These are phyloP conservation scores for Stenodera caucasica DNA, from an alignment of 2,888 invertebrate species.

Conservation along the genomic window DNA sequence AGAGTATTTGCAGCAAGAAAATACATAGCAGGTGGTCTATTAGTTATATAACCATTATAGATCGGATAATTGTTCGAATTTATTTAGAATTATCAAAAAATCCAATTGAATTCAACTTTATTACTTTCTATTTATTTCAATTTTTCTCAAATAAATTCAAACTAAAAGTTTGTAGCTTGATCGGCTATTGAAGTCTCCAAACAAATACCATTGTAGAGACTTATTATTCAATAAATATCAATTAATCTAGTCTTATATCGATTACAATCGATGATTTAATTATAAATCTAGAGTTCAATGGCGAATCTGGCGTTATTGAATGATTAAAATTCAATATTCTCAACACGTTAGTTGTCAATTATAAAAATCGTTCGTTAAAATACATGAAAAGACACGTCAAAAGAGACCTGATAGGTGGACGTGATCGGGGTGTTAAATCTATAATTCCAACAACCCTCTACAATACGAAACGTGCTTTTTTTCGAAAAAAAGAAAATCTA, in stretches of 20 bases:
- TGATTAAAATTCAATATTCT: neutral
- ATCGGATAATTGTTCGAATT: neutral
- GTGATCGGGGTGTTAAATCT: neutral
- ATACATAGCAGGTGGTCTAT: slow-evolving; percentile 1
- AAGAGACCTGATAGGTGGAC: neutral
- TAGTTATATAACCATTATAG: neutral
- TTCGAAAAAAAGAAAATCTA: neutral
- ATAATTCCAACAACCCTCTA: neutral
- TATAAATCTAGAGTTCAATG: too few species aligned
- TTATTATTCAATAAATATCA: neutral
- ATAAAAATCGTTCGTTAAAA: neutral
- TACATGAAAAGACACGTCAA: neutral
- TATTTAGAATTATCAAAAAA: neutral
- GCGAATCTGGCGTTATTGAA: too few species aligned
- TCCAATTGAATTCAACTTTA: neutral
- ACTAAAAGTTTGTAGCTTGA: neutral
- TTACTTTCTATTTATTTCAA: neutral
- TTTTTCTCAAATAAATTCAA: neutral
- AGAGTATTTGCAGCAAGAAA: neutral
- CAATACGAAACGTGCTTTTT: neutral
- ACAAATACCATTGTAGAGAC: neutral
- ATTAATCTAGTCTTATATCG: neutral
- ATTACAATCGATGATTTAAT: neutral
- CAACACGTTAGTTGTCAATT: neutral
- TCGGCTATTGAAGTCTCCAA: neutral